These are phyloP conservation scores for Stenodema calcarata DNA, from an alignment of 2,888 invertebrate genomes.

Conservation along the genomic window DNA sequence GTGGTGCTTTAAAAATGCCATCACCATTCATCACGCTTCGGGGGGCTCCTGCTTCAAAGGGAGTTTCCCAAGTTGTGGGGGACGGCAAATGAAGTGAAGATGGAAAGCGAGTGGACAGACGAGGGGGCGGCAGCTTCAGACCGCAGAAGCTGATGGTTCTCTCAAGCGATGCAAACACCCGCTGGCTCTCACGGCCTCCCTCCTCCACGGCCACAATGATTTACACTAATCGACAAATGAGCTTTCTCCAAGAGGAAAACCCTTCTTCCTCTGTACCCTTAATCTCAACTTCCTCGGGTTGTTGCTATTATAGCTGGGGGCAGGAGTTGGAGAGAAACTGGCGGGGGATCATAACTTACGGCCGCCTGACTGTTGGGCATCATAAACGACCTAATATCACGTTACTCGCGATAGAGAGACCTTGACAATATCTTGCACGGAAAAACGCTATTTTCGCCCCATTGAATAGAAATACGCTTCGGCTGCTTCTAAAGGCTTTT, in stretches of 20 bases:
- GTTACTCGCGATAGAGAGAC: background rate
- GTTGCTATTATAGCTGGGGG: background rate
- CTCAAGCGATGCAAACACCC: background rate
- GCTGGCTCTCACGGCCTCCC: background rate
- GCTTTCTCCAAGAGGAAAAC: background rate
- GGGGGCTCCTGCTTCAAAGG: background rate
- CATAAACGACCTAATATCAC: constrained; percentile 2
- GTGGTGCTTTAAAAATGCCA: background rate
- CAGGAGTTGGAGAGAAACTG: background rate
- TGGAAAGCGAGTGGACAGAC: background rate
- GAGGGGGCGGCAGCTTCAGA: background rate
- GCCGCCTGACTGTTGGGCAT: background rate
- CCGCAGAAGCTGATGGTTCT: background rate
- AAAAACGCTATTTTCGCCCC: background rate
- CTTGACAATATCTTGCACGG: background rate
- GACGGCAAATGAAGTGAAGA: background rate
- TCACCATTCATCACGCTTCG: background rate
- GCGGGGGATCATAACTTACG: background rate
- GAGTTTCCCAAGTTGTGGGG: background rate
- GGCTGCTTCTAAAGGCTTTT: background rate
- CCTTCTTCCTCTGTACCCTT: background rate
- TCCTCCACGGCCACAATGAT: background rate
- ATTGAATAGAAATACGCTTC: background rate
- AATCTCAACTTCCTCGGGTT: constrained; percentile 2
- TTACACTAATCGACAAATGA: constrained; percentile 2